Base-by-base conservation (phyloP, 2,888 invertebrate genomes). In the Rhamnusium bicolor region DNA sequence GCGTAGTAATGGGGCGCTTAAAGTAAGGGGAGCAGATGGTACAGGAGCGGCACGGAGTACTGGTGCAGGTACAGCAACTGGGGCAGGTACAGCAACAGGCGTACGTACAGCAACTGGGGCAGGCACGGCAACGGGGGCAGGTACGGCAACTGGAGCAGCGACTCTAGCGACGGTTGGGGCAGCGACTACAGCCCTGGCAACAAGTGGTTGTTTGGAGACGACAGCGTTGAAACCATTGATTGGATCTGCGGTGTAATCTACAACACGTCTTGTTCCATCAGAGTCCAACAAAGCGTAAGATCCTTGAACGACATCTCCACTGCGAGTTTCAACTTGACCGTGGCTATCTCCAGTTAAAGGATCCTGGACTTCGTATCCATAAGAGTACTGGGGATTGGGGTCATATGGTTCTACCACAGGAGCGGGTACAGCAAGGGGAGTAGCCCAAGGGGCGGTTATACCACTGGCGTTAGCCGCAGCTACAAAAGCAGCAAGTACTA, bases 211-310 rank as follows among this genome's bases (percentile, higher is more conserved):
- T 75, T 89, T 90, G 80, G 89, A 89, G 6, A 91, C 90, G 54
- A 91, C 89, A 66, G 91, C 91, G 86, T 90, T 90, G 87, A 90
- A 91, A 4, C 91, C 91, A 73, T 89, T 87, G 65, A 89, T 81
- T 74, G 90, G 89, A 80, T 90, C 90, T n/a, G 91, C 90, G 58
- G 89, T 86, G 83, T 92, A 92, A 77, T 92, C 92, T 0, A 92
- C 92, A 29, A 90, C 92, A 77, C 92, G 91, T 84, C 90, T 90
- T 69, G 90, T 91, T 80, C 92, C 92, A 83, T 92, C 92, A 24
- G 92, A 90, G 79, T 91, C 91, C 21, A 88, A 84, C 61, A 91
- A 86, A 32, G 90, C 89, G 88, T 91, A 91, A 81, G 90, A 91
- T 86, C 88, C 92, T 85, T 91, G 90, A 54, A 92, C 92, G 79